A percentile compares a stretch with the other conserved stretches of the same genome.
These are phyloP conservation scores for Pterophyllum scalare DNA, from an alignment of 2,113 vertebrate species.

Conservation along the genomic window DNA sequence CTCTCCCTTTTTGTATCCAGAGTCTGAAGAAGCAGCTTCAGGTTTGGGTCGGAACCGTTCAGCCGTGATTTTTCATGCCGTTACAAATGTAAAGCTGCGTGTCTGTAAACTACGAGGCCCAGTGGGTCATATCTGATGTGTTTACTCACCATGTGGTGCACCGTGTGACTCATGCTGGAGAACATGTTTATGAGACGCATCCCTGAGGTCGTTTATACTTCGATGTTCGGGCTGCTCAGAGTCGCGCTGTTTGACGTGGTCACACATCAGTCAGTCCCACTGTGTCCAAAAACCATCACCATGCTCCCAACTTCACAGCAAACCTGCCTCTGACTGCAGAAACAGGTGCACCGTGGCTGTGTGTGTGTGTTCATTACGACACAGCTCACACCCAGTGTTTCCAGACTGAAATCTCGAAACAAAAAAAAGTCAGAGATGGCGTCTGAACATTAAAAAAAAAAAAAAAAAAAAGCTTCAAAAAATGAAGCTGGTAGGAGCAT, in stretches of 20 bases:
- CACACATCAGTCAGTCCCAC: not conserved
- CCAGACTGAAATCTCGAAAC: not conserved
- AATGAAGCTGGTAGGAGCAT: not conserved
- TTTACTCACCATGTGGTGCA: not conserved
- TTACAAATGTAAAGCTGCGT: not conserved
- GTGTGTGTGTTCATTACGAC: rapidly evolving
- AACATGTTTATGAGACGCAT: too few relatives aligned
- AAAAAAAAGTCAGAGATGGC: not conserved
- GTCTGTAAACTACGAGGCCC: not conserved
- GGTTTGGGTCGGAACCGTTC: not conserved
- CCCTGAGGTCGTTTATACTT: not conserved
- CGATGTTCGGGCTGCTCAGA: not conserved
- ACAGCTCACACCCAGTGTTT: not conserved
- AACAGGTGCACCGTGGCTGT: not conserved
- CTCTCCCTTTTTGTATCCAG: not conserved
- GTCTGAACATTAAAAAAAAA: not conserved
- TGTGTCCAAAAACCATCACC: not conserved
- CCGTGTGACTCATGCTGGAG: not conserved
- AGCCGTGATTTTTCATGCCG: not conserved
- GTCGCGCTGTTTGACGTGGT: too few relatives aligned
- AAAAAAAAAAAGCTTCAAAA: not conserved
- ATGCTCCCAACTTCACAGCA: not conserved
- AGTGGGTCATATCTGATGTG: rapidly evolving
- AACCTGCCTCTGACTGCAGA: rapidly evolving
- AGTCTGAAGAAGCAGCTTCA: not conserved